Conservation (phyloP, 2,113 vertebrate species). For the Pteropus alecto region DNA sequence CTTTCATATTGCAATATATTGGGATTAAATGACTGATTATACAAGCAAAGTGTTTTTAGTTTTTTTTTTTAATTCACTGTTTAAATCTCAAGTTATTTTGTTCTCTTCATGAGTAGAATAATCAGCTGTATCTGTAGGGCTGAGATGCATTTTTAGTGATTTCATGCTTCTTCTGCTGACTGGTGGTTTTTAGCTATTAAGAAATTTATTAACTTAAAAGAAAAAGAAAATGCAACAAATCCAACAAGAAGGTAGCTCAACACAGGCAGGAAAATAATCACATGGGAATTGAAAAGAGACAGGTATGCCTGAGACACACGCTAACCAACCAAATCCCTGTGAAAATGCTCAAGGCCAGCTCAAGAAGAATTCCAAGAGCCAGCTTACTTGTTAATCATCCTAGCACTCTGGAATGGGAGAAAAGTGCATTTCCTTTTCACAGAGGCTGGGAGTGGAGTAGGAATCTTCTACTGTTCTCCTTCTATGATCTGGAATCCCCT, state of each 20-base stretch:
- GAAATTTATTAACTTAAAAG: not conserved
- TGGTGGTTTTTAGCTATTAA: not conserved
- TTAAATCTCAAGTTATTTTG: not conserved
- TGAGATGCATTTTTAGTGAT: not conserved
- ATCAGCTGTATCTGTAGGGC: not conserved
- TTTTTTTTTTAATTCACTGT: not conserved
- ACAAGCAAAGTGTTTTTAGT: not conserved
- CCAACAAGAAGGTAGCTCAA: not conserved
- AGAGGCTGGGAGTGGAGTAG: conserved; percentile 47
- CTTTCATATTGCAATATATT: not conserved
- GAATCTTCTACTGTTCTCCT: not conserved
- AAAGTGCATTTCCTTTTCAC: conserved; percentile 36
- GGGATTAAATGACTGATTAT: not conserved
- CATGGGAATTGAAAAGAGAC: not conserved
- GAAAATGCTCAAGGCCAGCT: fast-evolving
- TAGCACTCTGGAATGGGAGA: conserved; percentile 12
- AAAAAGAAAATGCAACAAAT: not conserved
- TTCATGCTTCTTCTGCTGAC: not conserved
- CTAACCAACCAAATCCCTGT: not conserved
- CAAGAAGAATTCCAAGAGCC: not conserved
- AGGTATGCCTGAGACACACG: not conserved
- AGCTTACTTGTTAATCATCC: not conserved
- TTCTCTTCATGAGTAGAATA: not conserved
- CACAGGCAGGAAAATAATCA: conserved; percentile 23
- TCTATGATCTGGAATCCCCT: not conserved